Evolutionary conservation across 2,888 invertebrate species (phyloP), one percentile per base, ranked within the genome.

Genomic region (Lasioglossum oenotherae): DNA sequence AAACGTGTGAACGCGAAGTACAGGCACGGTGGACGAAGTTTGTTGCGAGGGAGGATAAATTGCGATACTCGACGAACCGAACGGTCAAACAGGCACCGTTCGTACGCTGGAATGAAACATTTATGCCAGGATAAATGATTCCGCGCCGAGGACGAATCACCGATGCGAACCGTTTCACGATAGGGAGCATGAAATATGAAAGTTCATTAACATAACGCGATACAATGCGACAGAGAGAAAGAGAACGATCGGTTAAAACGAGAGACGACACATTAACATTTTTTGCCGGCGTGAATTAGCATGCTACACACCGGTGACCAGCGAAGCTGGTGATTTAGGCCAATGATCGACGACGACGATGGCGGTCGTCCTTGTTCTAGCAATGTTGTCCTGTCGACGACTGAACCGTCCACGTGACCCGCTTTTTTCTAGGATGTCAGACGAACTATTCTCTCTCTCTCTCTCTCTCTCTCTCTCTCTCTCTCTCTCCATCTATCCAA

Each of bases 281-380:
- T 83, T 78, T 85, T 88, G 67, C 76, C 74, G 77, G 60, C 46
- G 74, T 19, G 74, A 87, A 89, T 88, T 89, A 89, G 80, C 88
- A 88, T 88, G 88, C 78, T 74, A 74, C 80, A 49, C 83, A 79
- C 77, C 64, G 82, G 77, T 76, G 89, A 86, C 81, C 83, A 81
- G 78, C 88, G 82, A 71, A 67, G 80, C 64, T 74, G 75, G 6
- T 76, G 84, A 89, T 88, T 89, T 87, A 89, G 89, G 89, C 89
- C 89, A 89, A 85, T 67, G 80, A 81, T 84, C 89, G 80, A 76
- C 80, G 71, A 86, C 69, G 6, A 53, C 23, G 87, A 86, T 75
- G 84, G 77, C 81, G 77, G 79, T 89, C 80, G 89, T 89, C 89
- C 89, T 89, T 89, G 89, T 82, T 67, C 80, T 71, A 84, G 88